Evolutionary conservation across 2,888 invertebrate genomes (phyloP), one percentile per base, ranked within the genome.

Genomic region (Antheraea assamensis): DNA sequence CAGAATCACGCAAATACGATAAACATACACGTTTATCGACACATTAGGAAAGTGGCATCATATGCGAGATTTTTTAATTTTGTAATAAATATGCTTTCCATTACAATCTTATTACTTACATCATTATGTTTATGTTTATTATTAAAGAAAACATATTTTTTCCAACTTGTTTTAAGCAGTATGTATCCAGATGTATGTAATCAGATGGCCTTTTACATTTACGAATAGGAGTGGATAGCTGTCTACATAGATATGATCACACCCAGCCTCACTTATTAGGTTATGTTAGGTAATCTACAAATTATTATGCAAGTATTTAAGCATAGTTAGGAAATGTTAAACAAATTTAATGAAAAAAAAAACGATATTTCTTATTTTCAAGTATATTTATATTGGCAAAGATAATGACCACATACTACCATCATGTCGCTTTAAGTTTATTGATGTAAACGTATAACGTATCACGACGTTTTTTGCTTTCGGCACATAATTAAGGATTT

Each of bases 291-390:
- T 72, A 72, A 72, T 35, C 68, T 72, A 72, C 61, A 72, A 87
- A 88, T 89, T 88, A 84, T 85, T 82, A 87, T 84, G 84, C 79
- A 82, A 83, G 82, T 79, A 81, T 82, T 82, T 83, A 64, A 64
- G 27, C 61, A 27, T 61, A 17, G 27, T 64, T 10, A 64, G 61
- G 27, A 64, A 64, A 64, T 64, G 30, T 64, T 17, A 64, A 27
- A 58, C 58, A 24, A 58, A n/a, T 58, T n/a, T 24, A 13, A 21
- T 52, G 15, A 24, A 27, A 27, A 30, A 64, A 64, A 2, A 27
- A 64, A 30, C 2, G 2, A 13, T 27, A 30, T 64, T 27, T 30
- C 15, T 64, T 5, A 64, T 64, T 27, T 64, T 64, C 8, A 58
- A 17, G 13, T 42, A 42, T 13, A 42, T 13, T 42, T 1, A 42